Percentiles rank a stretch among this genome's conserved stretches.
phyloP scores from a whole-genome alignment of 1,140 invertebrate genomes.

The Tenebrio molitor region DNA sequence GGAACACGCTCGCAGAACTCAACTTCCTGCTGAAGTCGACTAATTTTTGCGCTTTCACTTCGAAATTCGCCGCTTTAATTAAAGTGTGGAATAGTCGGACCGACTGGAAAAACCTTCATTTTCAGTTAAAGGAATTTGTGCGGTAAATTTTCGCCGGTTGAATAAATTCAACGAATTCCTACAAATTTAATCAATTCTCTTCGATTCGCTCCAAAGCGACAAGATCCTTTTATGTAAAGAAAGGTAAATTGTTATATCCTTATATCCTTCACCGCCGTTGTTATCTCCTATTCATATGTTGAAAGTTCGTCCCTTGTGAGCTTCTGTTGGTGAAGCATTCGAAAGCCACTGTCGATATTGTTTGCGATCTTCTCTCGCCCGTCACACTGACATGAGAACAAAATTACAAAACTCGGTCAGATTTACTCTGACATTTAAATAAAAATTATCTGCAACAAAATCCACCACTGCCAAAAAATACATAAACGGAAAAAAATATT shows the following conservation, averaged over 20 bases:
- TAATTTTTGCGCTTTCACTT: too few relatives aligned
- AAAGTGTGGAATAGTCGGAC: constrained; percentile 12
- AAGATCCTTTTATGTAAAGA: constrained; percentile 38
- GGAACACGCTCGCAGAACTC: too few relatives aligned
- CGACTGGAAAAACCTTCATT: too few relatives aligned
- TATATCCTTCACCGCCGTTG: constrained; percentile 5
- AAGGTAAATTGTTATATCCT: constrained; percentile 31
- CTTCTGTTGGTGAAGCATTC: constrained; percentile 10
- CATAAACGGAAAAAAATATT: too few relatives aligned
- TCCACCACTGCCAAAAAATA: too few relatives aligned
- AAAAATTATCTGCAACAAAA: too few relatives aligned
- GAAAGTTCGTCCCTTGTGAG: constrained; percentile 29
- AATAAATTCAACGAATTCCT: constrained; percentile 32
- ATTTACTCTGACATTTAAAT: too few relatives aligned
- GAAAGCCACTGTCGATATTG: constrained; percentile 17
- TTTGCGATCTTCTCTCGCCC: background rate
- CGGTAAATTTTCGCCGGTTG: constrained; percentile 9
- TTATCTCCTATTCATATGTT: constrained; percentile 36
- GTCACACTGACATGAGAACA: background rate
- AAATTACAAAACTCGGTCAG: background rate
- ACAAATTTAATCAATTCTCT: constrained; percentile 40
- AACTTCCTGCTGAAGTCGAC: too few relatives aligned
- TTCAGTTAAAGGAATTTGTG: constrained; percentile 6
- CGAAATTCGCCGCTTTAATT: background rate
- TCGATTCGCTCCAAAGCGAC: constrained; percentile 28